Base-by-base conservation (phyloP, 2,888 invertebrate species). In the Hirudinaria manillensis region DNA sequence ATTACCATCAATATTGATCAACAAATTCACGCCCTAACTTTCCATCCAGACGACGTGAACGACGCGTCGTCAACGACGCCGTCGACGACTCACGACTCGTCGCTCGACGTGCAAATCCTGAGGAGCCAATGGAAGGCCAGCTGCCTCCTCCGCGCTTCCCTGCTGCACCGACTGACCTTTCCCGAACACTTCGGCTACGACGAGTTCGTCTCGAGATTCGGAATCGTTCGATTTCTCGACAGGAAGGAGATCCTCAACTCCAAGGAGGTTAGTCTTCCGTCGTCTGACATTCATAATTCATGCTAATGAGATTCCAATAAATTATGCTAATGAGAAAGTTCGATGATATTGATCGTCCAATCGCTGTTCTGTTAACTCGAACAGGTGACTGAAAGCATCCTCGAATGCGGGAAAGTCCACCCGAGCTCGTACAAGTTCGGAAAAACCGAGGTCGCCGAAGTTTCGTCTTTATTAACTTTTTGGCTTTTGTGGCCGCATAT, bases 91-190 rank as follows among this genome's bases (percentile, higher is more conserved):
- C 61, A 24, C 24, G 61, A 61, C 0, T 27, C 29, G 61, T 24
- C 24, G 21, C 1, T 71, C 10, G 51, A 71, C 71, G 24, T 71
- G n/a, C 38, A n/a, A 27, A 16, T 51, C 2, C 45, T 71, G 3
- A 34, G 71, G n/a, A 51, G 51, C 10, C 71, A 71, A 51, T 53
- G 45, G 71, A 38, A n/a, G n/a, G 3, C 51, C 71, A 53, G 36
- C 19, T 38, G 51, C 27, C 71, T 71, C 24, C 71, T 71, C 10
- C 24, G 45, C 10, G 71, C 45, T 1, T 24, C 71, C 2, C 32
- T 24, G 19, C 71, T 71, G 13, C 51, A 71, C 71, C 32, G 24
- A 3, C 32, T 71, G 7, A 21, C 51, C 24, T 38, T 16, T 10
- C 71, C 45, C 1, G 27, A 71, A 10, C 27, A 53, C 24, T 51